These are phyloP conservation scores for Cliona cf. orientalis DNA, from an alignment of 37 sponge, comb jelly and placozoan species.

Conservation along the genomic window DNA sequence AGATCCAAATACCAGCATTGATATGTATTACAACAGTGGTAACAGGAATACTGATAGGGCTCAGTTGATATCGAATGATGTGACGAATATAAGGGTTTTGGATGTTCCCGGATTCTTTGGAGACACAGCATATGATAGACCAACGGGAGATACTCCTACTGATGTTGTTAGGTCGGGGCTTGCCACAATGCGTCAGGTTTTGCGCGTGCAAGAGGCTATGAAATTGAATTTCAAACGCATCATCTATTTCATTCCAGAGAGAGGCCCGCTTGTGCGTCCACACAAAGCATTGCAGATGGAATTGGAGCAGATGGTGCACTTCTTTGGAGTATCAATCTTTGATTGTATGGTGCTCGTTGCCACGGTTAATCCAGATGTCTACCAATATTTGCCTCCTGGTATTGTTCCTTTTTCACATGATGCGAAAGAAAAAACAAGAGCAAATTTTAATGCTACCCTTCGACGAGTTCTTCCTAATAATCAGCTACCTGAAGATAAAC, in stretches of 20 bases:
- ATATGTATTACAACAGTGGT: no score
- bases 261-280: slow-evolving; percentile 16
- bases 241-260: slow-evolving; percentile 39
- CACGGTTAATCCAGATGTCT: neutral
- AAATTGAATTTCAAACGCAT: slow-evolving; percentile 11
- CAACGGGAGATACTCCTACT: neutral
- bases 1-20: no score
- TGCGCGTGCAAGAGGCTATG: slow-evolving; percentile 9
- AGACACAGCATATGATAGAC: no score
- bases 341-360: slow-evolving; percentile 44
- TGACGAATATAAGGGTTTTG: neutral
- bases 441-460: neutral
- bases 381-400: neutral
- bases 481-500: neutral
- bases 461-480: neutral
- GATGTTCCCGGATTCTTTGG: neutral
- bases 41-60: no score
- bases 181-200: slow-evolving; percentile 17
- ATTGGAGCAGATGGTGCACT: neutral
- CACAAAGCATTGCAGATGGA: slow-evolving; percentile 9
- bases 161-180: neutral
- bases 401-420: neutral
- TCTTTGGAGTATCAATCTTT: slow-evolving; percentile 38
- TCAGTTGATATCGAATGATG: neutral
- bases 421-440: neutral